phyloP scores from a whole-genome alignment of 1,140 invertebrate species.

The Cecropterus lyciades region DNA sequence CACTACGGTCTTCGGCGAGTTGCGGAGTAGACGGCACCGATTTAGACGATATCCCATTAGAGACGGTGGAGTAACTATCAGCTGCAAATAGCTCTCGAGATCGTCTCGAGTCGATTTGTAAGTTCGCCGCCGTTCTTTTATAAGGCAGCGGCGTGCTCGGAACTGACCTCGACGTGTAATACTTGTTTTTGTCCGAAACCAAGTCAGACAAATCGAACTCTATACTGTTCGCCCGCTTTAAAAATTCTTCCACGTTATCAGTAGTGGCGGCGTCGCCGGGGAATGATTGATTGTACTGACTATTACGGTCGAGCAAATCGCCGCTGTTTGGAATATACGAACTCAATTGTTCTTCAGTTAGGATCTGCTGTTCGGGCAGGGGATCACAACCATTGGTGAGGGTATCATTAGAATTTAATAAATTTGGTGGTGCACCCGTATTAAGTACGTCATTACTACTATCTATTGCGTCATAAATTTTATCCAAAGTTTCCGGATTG shows the following conservation, averaged over 20 bases:
- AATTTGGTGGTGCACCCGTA: conserved; percentile 50
- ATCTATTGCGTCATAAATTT: conserved; percentile 82
- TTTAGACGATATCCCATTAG: conserved; percentile 83
- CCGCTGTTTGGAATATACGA: conserved; percentile 60
- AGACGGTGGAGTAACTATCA: conserved; percentile 53
- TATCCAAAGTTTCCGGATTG: conserved; percentile 80
- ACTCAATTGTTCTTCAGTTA: conserved; percentile 65
- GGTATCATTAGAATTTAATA: conserved; percentile 60
- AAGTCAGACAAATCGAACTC: conserved; percentile 75
- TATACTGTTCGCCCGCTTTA: conserved; percentile 74
- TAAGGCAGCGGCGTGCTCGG: conserved; percentile 87
- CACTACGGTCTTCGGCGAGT: conserved; percentile 74
- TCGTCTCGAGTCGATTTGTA: conserved; percentile 69
- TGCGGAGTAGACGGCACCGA: conserved; percentile 88
- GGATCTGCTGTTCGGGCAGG: conserved; percentile 61
- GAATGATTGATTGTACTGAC: conserved; percentile 66
- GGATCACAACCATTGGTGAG: conserved; percentile 69
- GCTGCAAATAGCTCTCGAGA: conserved; percentile 61
- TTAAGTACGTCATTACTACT: conserved; percentile 78
- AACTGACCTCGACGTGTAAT: conserved; percentile 85
- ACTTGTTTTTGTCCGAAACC: conserved; percentile 72
- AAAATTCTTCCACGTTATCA: conserved; percentile 71
- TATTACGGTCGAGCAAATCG: conserved; percentile 58
- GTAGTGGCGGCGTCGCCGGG: conserved; percentile 50
- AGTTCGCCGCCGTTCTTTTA: conserved; percentile 67